These are phyloP conservation scores for Campoletis sonorensis DNA, from an alignment of 1,140 invertebrate species.

Conservation along the genomic window DNA sequence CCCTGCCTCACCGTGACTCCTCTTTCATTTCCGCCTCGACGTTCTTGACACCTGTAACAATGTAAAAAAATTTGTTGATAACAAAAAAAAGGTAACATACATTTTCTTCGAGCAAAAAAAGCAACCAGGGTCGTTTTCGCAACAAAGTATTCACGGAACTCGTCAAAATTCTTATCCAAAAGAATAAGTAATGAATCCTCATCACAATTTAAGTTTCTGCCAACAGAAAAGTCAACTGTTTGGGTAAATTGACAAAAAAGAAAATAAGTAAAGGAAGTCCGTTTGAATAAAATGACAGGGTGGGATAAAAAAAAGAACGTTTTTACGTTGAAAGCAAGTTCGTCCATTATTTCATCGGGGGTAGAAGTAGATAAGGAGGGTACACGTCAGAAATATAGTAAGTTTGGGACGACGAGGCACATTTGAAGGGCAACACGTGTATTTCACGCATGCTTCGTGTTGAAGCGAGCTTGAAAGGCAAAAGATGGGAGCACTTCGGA, in stretches of 20 bases:
- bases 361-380: slow-evolving; percentile 9
- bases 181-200: too few species aligned
- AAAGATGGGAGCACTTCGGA: slow-evolving; percentile 10
- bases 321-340: too few species aligned
- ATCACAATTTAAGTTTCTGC: too few species aligned
- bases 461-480: slow-evolving; percentile 25
- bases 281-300: too few species aligned
- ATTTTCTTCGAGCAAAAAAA: not conserved
- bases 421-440: slow-evolving; percentile 39
- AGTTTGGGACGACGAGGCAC: slow-evolving; percentile 2
- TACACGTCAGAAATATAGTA: slow-evolving; percentile 11
- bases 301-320: too few species aligned
- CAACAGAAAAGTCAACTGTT: too few species aligned
- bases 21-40: slow-evolving; percentile 65
- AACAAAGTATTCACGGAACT: too few species aligned
- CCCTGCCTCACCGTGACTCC: slow-evolving; percentile 70
- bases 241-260: too few species aligned
- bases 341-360: not conserved
- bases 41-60: slow-evolving; percentile 64
- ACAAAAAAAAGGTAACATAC: not conserved
- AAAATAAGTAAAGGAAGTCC: too few species aligned
- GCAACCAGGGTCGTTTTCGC: too few species aligned
- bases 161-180: too few species aligned
- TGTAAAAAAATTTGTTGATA: too few species aligned
- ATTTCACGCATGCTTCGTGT: slow-evolving; percentile 20